phyloP scores from a whole-genome alignment of 2,888 invertebrate species.

The Eupithecia subumbrata region DNA sequence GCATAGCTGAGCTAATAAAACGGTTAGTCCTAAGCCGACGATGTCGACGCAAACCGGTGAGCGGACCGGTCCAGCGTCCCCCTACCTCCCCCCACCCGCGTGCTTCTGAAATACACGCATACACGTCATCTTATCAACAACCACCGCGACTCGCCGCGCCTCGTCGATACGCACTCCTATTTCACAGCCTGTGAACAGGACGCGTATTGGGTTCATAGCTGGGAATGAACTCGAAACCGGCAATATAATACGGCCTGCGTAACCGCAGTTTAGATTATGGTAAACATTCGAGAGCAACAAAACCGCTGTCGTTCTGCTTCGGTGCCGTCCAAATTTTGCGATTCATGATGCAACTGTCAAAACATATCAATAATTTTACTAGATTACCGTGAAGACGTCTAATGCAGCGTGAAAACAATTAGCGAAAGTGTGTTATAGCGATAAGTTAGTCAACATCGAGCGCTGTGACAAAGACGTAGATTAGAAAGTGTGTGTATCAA shows the following conservation, averaged over 20 bases:
- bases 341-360: constrained; percentile 64
- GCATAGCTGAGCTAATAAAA: constrained; percentile 81
- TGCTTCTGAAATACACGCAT: constrained; percentile 78
- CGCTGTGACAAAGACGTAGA: constrained; percentile 81
- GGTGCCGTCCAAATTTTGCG: constrained; percentile 39
- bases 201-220: constrained; percentile 66
- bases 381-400: constrained; percentile 71
- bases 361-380: constrained; percentile 63
- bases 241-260: constrained; percentile 67
- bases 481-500: constrained; percentile 83
- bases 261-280: constrained; percentile 68
- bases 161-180: constrained; percentile 74
- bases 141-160: constrained; percentile 73
- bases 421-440: constrained; percentile 80
- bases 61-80: constrained; percentile 72
- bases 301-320: constrained; percentile 37
- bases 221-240: constrained; percentile 67
- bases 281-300: constrained; percentile 43
- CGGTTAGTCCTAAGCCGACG: constrained; percentile 78
- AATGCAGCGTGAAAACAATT: constrained; percentile 83
- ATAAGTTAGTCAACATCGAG: constrained; percentile 77
- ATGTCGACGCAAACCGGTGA: constrained; percentile 79
- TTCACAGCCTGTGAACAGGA: constrained; percentile 64
- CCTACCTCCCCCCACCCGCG: constrained; percentile 59
- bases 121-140: constrained; percentile 76